Conservation (phyloP, 1,140 invertebrate species). For the Cepaea nemoralis region DNA sequence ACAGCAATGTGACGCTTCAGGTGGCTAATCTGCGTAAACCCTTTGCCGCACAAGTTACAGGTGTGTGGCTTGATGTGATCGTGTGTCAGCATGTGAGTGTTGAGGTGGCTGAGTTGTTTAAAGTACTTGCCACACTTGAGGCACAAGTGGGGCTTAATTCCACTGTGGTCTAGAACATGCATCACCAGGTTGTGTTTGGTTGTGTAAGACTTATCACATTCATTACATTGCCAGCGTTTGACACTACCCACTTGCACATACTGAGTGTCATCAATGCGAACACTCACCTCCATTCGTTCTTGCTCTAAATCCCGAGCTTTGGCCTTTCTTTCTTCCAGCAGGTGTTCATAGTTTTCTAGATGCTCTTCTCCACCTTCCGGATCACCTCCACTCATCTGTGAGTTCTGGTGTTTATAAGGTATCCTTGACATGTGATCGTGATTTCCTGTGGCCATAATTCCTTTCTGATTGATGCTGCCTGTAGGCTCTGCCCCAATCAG, state of each 20-base stretch:
- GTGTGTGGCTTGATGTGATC: slow-evolving; percentile 68
- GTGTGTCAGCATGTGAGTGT: slow-evolving; percentile 71
- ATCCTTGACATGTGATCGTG: neutral
- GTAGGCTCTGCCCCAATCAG: slow-evolving; percentile 3
- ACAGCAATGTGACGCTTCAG: slow-evolving; percentile 43
- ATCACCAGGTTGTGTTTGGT: slow-evolving; percentile 71
- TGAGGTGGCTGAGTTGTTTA: slow-evolving; percentile 68
- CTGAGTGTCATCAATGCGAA: slow-evolving; percentile 66
- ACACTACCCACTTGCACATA: slow-evolving; percentile 59
- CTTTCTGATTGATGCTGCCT: slow-evolving; percentile 13
- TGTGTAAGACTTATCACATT: slow-evolving; percentile 68
- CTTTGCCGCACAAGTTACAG: slow-evolving; percentile 66
- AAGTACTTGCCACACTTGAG: slow-evolving; percentile 70
- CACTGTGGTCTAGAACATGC: slow-evolving; percentile 69
- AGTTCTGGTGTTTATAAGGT: neutral
- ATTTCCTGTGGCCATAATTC: slow-evolving; percentile 33
- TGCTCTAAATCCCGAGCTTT: slow-evolving; percentile 44
- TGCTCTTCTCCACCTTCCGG: neutral
- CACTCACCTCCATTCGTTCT: slow-evolving; percentile 53
- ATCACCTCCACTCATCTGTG: neutral
- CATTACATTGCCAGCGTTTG: slow-evolving; percentile 67
- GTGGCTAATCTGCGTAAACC: slow-evolving; percentile 65
- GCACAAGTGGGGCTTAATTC: slow-evolving; percentile 70
- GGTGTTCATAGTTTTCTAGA: slow-evolving; percentile 41
- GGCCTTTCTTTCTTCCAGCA: slow-evolving; percentile 44